Conservation (phyloP, 2,888 invertebrate species). For the Ischnura elegans region DNA sequence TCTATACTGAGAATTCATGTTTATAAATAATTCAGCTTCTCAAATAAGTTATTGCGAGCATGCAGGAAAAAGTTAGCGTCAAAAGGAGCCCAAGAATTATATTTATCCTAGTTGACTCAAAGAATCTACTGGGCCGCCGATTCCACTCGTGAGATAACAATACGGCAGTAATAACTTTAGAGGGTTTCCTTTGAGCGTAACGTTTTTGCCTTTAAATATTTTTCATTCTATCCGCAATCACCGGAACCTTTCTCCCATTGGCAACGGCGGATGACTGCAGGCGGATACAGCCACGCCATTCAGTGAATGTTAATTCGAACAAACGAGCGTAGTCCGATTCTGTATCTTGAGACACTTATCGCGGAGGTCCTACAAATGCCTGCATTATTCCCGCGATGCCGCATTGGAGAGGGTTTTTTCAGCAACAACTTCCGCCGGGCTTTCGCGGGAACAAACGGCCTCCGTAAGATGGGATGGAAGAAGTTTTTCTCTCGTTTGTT, state of each 20-base stretch:
- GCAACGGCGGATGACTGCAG: not conserved
- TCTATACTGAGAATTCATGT: too few relatives aligned
- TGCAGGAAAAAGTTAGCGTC: too few relatives aligned
- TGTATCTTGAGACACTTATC: not conserved
- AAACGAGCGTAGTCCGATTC: not conserved
- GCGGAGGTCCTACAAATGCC: not conserved
- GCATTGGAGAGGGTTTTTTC: slow-evolving; percentile 13
- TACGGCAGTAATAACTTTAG: too few relatives aligned
- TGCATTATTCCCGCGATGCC: not conserved
- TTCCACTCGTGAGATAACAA: too few relatives aligned
- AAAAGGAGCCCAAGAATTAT: too few relatives aligned
- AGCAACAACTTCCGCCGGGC: not conserved
- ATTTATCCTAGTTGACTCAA: too few relatives aligned
- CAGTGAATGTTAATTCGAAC: not conserved
- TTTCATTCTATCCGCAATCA: not conserved
- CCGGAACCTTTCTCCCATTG: not conserved
- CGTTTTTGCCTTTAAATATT: too few relatives aligned
- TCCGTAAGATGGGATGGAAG: not conserved
- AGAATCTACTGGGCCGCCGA: too few relatives aligned
- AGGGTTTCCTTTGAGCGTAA: too few relatives aligned
- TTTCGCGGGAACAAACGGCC: not conserved
- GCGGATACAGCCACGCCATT: not conserved
- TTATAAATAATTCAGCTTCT: too few relatives aligned
- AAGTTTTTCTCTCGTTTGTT: not conserved
- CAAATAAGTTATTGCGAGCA: too few relatives aligned